Evolutionary conservation across 1,140 invertebrate genomes (phyloP), one percentile per base, ranked within the genome.

Genomic region (Zaprionus taronus): DNA sequence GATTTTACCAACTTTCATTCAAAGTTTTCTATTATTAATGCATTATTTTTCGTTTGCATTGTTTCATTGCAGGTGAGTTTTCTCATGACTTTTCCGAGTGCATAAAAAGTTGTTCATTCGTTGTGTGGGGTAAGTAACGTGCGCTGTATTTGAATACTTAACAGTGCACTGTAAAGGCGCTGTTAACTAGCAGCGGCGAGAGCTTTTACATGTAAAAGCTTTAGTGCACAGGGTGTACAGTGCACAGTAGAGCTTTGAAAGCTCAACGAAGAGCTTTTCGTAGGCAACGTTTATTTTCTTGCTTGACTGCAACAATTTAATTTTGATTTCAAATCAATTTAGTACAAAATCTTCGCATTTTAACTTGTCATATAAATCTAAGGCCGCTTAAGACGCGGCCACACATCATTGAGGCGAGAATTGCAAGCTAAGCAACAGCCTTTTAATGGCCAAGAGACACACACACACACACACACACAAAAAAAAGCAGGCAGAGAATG

Each of bases 21-120:
- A n/a, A 17, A 15, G 53, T 72, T 71, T 51, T 61, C 20, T 24
- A 64, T 81, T 53, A 69, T 66, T 63, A 68, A 60, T 68, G 70
- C 56, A 71, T 67, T 72, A 64, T 71, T 38, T 36, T 44, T 47
- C n/a, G 5, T 44, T 69, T 71, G 56, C 17, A 34, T 75, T 56
- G 24, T 74, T 56, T 77, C 57, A 22, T 89, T 89, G 70, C 85
- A 89, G 85, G 85, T 89, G 79, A 89, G 85, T 89, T 81, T 83
- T 76, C 15, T 17, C 55, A 56, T 34, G n/a, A 28, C n/a, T 68
- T 66, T 57, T 0, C 47, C 47, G 20, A 24, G 5, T 70, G 57
- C 58, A 62, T 49, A 24, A 5, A 28, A 64, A 51, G 12, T 20
- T 22, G 22, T 72, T n/a, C 34, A 1, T 12, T 36, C 15, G 14